Evolutionary conservation across 2,113 vertebrate genomes (phyloP), one percentile per base, ranked within the genome.

Genomic region (Grallaria varia): DNA sequence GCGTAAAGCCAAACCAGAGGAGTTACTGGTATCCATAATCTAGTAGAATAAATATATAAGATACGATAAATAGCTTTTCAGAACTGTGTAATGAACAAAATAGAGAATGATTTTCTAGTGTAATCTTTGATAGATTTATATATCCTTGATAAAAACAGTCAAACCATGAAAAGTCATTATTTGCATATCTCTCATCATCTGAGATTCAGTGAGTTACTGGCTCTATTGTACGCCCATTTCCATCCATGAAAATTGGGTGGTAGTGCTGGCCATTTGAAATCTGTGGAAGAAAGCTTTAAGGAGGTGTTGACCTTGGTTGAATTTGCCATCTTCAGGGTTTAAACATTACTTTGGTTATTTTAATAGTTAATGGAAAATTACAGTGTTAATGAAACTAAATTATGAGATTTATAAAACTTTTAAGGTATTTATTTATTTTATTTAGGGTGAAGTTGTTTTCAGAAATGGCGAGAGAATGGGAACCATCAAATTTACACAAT

Each of bases 391-490:
- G 12, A 30, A 92, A 71, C 47, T 84, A 10, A 66, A 71, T 96
- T 93, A 84, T 86, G 59, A 69, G 25, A 42, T 82, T 49, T 93
- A 75, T 72, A 84, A 77, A 93, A 64, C 4, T 60, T 82, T 79
- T 87, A 95, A 75, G 9, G 10, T 93, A 63, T 96, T 96, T 97
- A 10, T 98, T 98, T 98, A 56, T 85, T 98, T 96, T 89, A 95
- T 98, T 93, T 98, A 99, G 99, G 99, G 99, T 93, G 99, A 99
- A 98, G 99, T 99, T 97, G 99, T 99, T 98, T 99, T 99, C 98
- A 98, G 99, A 97, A 99, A 99, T 33, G 99, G 99, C 93, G 99
- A 99, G 96, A 98, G 99, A 94, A 99, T 99, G 99, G 99, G 99
- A 69, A 99, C 99, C 62, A 99, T 99, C 96, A 99, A 99, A 98